A percentile compares a stretch with the other conserved stretches of the same genome.
These are phyloP conservation scores for Syngnathus typhle DNA, from an alignment of 2,113 vertebrate species.

Conservation along the genomic window DNA sequence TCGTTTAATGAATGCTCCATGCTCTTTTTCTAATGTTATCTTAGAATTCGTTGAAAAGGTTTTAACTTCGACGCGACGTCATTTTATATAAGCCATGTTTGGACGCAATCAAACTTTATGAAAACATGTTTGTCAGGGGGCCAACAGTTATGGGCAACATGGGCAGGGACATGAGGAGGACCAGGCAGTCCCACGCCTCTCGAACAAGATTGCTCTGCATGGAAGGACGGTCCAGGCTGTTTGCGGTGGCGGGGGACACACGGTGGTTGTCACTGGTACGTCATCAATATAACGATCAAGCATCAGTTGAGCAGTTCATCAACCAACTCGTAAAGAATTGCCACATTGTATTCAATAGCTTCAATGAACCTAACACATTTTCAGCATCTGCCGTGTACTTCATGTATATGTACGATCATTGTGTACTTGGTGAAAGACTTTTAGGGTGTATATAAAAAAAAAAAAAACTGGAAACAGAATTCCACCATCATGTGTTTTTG, in stretches of 20 bases:
- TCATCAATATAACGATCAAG: slow-evolving; percentile 6
- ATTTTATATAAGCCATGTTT: background rate
- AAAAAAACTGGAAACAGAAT: background rate
- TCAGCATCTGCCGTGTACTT: background rate
- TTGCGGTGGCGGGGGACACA: slow-evolving; percentile 84
- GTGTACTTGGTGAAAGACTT: background rate
- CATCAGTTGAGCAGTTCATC: no score
- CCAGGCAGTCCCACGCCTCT: slow-evolving; percentile 63
- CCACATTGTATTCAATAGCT: no score
- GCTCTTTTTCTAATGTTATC: slow-evolving; percentile 24
- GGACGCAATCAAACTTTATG: background rate
- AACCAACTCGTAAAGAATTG: no score
- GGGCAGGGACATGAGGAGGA: slow-evolving; percentile 83
- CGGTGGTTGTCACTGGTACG: slow-evolving; percentile 77
- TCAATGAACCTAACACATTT: background rate
- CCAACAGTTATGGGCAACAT: slow-evolving; percentile 91
- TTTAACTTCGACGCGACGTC: background rate
- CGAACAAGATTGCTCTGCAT: slow-evolving; percentile 30
- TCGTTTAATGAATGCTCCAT: no score
- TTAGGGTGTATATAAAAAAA: background rate
- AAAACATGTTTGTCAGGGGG: slow-evolving; percentile 70
- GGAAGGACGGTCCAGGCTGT: slow-evolving; percentile 53
- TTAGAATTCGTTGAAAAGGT: background rate
- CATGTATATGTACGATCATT: background rate
- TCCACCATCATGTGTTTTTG: slow-evolving; percentile 8